Evolutionary conservation across 2,888 invertebrate species (phyloP), one percentile per base, ranked within the genome.

Genomic region (Thereva nobilitata): DNA sequence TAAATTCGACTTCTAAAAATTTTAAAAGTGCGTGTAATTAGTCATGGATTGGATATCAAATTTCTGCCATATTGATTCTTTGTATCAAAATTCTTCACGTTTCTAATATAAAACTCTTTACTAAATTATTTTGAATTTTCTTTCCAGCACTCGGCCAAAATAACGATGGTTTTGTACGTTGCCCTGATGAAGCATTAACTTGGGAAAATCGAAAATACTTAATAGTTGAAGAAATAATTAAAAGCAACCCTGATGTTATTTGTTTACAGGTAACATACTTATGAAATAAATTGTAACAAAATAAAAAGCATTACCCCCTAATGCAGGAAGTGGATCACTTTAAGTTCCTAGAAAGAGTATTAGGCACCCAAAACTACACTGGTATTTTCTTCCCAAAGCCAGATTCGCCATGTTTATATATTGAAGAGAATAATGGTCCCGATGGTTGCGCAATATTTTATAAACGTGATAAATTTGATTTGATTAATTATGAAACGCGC

Each of bases 361-460:
- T 91, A 70, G 83, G 83, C 6, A 83, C 85, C 0, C 85, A 87
- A 76, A 89, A 89, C 34, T 90, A 88, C 75, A 78, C 80, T 0
- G 91, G 91, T 4, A 82, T 86, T 72, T 91, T 90, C 78, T 86
- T 86, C 74, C 88, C 90, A 0, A 91, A 91, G 78, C 90, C 90
- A 0, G 89, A 90, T 74, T 91, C 90, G 0, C 91, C 91, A 0
- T 90, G 90, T 77, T 80, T 90, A 52, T 89, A 90, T 74, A 84
- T 89, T 52, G 83, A 85, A 69, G 86, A 87, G 70, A 89, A 89
- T 75, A 87, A 87, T 73, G 91, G 91, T 0, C 90, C 91, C 0
- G 91, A 91, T 78, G 91, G 91, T 6, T 91, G 91, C 78, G 90
- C 91, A 38, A 83, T 91, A 59, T 91, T 91, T 78, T 90, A 86